Evolutionary conservation across 2,888 invertebrate genomes (phyloP).

Genomic region (Andrena dorsata): DNA sequence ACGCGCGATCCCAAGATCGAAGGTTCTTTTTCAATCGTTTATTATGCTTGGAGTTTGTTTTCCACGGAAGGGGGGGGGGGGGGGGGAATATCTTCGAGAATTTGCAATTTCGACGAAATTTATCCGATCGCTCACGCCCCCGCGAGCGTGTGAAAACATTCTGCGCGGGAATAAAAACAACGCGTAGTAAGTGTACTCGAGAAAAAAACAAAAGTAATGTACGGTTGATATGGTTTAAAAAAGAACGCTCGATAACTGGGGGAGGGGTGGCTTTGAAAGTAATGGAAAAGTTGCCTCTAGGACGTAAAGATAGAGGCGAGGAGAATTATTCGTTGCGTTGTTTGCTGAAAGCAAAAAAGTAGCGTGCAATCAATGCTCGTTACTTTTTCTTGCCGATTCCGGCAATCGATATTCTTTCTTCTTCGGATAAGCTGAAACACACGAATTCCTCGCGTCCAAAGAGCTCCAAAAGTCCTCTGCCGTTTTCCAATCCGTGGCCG

Average conservation of each 20-base stretch:
- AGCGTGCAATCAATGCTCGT: no score
- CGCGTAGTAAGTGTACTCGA: neutral
- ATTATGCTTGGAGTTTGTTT: neutral
- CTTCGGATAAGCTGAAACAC: neutral
- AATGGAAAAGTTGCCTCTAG: slow-evolving; percentile 5
- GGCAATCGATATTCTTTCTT: no score
- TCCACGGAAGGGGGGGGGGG: no score
- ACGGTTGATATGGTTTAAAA: neutral
- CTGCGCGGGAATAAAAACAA: neutral
- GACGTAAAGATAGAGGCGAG: neutral
- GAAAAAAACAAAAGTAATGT: neutral
- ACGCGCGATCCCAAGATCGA: neutral
- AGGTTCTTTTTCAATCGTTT: neutral
- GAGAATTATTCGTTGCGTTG: neutral
- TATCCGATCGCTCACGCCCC: neutral
- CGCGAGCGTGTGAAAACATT: neutral
- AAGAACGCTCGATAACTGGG: slow-evolving; percentile 11
- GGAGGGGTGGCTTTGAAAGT: neutral
- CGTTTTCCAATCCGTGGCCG: neutral
- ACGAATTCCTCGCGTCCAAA: neutral
- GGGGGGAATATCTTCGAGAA: neutral
- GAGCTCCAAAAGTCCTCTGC: neutral
- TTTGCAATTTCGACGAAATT: neutral
- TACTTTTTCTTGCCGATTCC: no score
- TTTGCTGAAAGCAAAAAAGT: neutral